Evolutionary conservation across 2,113 vertebrate species (phyloP), one percentile per base, ranked within the genome.

Genomic region (Lasiurus cinereus): DNA sequence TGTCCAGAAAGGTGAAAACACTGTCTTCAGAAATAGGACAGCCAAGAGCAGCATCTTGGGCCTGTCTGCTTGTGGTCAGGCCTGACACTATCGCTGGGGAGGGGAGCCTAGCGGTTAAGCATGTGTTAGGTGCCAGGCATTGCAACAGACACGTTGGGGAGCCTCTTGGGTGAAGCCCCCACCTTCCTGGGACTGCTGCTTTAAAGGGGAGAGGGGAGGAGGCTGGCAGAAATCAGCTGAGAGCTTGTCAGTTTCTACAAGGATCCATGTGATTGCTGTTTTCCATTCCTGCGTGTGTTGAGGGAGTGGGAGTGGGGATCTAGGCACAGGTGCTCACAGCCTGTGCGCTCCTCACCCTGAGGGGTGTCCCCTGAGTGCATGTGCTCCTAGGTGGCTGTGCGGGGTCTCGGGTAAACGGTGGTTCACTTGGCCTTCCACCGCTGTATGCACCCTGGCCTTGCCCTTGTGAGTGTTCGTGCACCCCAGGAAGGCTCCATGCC

Each of bases 301-400:
- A 22, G 2, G 15, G 48, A 67, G 6, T 4, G 0, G 29, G 22
- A 5, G 16, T 8, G 43, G 39, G 80, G 12, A 7, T 3, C 43
- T 43, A 13, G 31, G 72, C 73, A 10, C 6, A 0, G 0, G 4
- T 21, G 29, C 54, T 5, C 54, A 22, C 43, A 1, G 78, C 2
- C 3, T 3, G 12, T 36, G 18, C 4, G 2, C 22, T 50, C 73
- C 83, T 12, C 4, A 11, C 18, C 82, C 46, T 3, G 66, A 39
- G 31, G 39, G 4, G 31, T 7, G 11, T 52, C 48, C n/a, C 2
- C 4, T 12, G 31, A 24, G 43, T 2, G 11, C 11, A 2, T 0
- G 0, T 5, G 24, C 59, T 36, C 22, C n/a, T 3, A 6, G 0
- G 16, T 10, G 3, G 33, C n/a, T 6, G 18, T 6, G 36, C 0